Evolutionary conservation across 2,888 invertebrate species (phyloP).

Genomic region (Athalia circularis): DNA sequence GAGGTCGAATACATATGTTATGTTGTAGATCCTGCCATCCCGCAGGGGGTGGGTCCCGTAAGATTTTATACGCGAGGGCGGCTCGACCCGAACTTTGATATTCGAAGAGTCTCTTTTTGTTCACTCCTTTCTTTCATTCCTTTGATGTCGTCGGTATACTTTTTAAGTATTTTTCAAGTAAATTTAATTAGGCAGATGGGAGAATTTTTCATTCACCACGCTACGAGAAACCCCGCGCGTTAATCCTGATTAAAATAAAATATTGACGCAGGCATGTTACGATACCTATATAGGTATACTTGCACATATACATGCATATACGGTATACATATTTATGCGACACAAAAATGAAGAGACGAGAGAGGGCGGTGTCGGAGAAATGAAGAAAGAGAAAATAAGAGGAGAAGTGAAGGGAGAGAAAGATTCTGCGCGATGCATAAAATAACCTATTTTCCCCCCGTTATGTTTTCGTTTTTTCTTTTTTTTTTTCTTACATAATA

Average conservation of each 20-base stretch:
- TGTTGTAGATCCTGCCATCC: too few species aligned
- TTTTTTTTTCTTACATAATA: not conserved
- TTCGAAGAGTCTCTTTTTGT: not conserved
- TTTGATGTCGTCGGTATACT: not conserved
- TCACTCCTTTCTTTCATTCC: not conserved
- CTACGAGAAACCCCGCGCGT: not conserved
- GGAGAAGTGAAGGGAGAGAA: not conserved
- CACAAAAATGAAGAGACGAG: not conserved
- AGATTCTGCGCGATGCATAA: constrained; percentile 4
- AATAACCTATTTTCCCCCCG: constrained; percentile 3
- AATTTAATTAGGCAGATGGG: constrained; percentile 20
- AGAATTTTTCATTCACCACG: not conserved
- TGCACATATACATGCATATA: not conserved
- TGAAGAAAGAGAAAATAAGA: not conserved
- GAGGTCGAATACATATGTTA: too few species aligned
- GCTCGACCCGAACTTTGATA: too few species aligned
- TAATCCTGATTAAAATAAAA: constrained; percentile 42
- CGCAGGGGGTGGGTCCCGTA: too few species aligned
- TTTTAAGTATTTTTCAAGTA: constrained; percentile 19
- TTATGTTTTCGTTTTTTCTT: not conserved
- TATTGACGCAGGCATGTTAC: constrained; percentile 26
- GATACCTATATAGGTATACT: not conserved
- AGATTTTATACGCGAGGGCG: too few species aligned
- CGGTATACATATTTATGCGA: not conserved
- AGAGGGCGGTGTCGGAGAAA: not conserved